Percentiles rank a stretch among this genome's conserved stretches.
phyloP scores from a whole-genome alignment of 2,888 invertebrate genomes.

The Morpho deidamia region DNA sequence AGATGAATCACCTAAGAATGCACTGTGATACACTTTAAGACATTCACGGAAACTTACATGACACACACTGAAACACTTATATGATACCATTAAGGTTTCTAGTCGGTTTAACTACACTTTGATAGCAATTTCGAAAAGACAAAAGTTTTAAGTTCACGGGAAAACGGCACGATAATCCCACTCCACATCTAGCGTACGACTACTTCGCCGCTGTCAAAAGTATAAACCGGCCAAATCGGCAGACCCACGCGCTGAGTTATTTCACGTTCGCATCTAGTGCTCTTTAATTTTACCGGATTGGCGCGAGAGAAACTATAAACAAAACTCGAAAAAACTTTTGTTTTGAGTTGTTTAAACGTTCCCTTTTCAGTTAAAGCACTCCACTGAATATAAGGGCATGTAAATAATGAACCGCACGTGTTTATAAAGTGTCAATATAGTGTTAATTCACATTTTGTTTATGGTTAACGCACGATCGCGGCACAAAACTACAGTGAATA shows the following conservation, averaged over 20 bases:
- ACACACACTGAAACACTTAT: conserved; percentile 42
- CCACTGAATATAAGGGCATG: conserved; percentile 48
- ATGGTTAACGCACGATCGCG: conserved; percentile 56
- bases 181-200: conserved; percentile 46
- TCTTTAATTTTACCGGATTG: conserved; percentile 54
- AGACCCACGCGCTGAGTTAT: conserved; percentile 42
- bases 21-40: conserved; percentile 51
- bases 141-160: conserved; percentile 55
- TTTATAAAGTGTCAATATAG: conserved; percentile 45
- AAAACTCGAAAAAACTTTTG: conserved; percentile 51
- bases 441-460: conserved; percentile 57
- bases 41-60: conserved; percentile 43
- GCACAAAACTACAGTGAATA: conserved; percentile 12
- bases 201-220: conserved; percentile 49
- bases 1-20: conserved; percentile 75
- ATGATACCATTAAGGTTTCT: conserved; percentile 42
- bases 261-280: conserved; percentile 48
- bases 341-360: conserved; percentile 36
- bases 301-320: conserved; percentile 50
- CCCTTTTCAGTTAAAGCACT: conserved; percentile 41
- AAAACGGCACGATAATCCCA: conserved; percentile 43
- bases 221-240: conserved; percentile 64
- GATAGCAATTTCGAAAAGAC: conserved; percentile 48
- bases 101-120: conserved; percentile 44
- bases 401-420: conserved; percentile 56